These are phyloP conservation scores for Dasypus novemcinctus DNA, from an alignment of 2,113 vertebrate genomes.

Conservation along the genomic window DNA sequence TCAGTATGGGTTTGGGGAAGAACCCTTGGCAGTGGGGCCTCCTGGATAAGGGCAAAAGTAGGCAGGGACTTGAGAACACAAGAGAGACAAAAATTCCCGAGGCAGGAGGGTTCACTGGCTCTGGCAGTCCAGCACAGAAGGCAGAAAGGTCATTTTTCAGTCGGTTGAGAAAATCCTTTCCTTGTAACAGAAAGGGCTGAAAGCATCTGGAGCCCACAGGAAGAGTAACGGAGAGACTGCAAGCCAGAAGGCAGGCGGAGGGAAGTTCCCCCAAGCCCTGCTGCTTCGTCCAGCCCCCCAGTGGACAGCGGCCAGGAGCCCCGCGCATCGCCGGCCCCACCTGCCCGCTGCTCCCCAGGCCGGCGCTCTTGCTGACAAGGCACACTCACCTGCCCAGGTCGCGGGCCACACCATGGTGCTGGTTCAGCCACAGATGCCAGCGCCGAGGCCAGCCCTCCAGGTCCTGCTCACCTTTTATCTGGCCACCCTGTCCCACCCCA, in stretches of 20 bases:
- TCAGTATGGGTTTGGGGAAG: no score
- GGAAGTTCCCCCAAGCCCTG: no score
- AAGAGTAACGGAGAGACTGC: neutral
- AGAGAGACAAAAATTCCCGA: neutral
- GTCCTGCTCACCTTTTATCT: neutral
- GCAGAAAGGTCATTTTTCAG: neutral
- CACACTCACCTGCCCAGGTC: slow-evolving; percentile 33
- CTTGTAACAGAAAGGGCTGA: neutral
- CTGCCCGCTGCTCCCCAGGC: neutral
- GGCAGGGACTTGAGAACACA: neutral
- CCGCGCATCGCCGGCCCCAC: rapidly evolving
- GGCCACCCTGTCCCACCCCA: neutral
- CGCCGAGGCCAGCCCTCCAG: rapidly evolving
- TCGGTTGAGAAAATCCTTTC: neutral
- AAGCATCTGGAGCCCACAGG: neutral
- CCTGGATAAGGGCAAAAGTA: neutral
- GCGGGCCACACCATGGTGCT: neutral
- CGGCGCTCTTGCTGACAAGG: neutral
- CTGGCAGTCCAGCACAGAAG: neutral
- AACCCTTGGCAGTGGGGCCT: neutral
- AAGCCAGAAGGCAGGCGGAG: neutral
- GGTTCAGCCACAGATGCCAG: neutral
- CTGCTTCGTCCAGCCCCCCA: neutral
- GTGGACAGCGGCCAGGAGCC: neutral
- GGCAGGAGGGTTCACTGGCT: neutral